phyloP scores from a whole-genome alignment of 23 tunicate species.

The Ascidia mentula region DNA sequence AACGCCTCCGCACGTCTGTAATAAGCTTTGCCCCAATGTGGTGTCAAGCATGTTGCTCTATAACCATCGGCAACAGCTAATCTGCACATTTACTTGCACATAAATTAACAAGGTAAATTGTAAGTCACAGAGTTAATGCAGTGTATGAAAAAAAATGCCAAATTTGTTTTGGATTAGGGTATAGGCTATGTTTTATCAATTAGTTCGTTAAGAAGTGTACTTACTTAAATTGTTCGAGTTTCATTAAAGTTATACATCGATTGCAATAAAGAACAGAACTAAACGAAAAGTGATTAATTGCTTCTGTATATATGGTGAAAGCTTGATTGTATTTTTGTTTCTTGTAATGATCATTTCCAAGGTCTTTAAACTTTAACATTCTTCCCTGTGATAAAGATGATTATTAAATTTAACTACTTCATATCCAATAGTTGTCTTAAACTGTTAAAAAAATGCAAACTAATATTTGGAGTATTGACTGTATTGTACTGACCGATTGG shows the following conservation, averaged over 20 bases:
- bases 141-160: too few species aligned
- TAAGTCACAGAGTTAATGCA: not conserved
- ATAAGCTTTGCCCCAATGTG: conserved; percentile 67
- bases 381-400: not conserved
- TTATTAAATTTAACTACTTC: not conserved
- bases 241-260: conserved; percentile 58
- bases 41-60: conserved; percentile 53
- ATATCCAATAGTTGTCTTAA: not conserved
- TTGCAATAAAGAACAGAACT: conserved; percentile 58
- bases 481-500: conserved; percentile 1
- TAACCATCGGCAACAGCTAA: conserved; percentile 61
- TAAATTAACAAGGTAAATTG: not conserved
- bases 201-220: not conserved
- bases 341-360: conserved; percentile 47
- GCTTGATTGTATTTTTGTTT: conserved; percentile 38
- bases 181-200: not conserved
- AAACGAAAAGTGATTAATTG: conserved; percentile 31
- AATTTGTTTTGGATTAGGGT: not conserved
- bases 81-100: conserved; percentile 22
- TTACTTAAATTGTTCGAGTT: conserved; percentile 53
- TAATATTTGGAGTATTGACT: too few species aligned
- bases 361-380: conserved; percentile 18
- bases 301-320: conserved; percentile 32
- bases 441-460: not conserved
- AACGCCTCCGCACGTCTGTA: conserved; percentile 50